Conservation (phyloP, 2,888 invertebrate species). For the Gandaritis pyraliata region DNA sequence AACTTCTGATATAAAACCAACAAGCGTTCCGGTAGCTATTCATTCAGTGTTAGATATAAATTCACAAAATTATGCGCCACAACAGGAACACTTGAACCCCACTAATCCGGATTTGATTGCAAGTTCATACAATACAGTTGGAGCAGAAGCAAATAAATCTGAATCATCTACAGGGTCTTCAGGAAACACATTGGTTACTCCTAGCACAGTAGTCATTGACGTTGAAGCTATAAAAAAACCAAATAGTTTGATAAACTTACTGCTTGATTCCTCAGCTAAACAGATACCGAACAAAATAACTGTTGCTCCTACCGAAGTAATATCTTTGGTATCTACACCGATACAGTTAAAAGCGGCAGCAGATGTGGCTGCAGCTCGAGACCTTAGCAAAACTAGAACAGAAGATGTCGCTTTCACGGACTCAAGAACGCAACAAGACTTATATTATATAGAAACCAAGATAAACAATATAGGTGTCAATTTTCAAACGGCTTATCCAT, state of each 20-base stretch:
- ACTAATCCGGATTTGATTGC: neutral
- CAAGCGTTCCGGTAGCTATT: neutral
- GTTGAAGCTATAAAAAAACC: neutral
- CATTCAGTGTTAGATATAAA: neutral
- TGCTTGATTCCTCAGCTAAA: conserved; percentile 1
- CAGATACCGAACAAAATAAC: neutral
- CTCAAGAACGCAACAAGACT: neutral
- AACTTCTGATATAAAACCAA: neutral
- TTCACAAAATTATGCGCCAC: neutral
- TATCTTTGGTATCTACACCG: neutral
- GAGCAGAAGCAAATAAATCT: neutral
- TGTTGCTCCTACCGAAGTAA: neutral
- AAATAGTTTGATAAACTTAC: conserved; percentile 8
- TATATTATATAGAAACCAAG: conserved; percentile 1
- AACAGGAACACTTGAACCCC: neutral
- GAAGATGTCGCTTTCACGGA: neutral
- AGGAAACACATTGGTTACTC: neutral
- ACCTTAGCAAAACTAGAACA: neutral
- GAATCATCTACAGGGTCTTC: neutral
- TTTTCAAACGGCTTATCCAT: neutral
- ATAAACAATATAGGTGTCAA: neutral
- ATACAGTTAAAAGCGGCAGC: neutral
- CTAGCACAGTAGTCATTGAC: neutral
- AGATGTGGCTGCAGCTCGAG: neutral
- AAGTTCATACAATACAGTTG: neutral